A percentile compares a stretch with the other conserved stretches of the same genome.
Evolutionary conservation across 2,113 vertebrate genomes (phyloP).

Genomic region (Delphinapterus leucas): DNA sequence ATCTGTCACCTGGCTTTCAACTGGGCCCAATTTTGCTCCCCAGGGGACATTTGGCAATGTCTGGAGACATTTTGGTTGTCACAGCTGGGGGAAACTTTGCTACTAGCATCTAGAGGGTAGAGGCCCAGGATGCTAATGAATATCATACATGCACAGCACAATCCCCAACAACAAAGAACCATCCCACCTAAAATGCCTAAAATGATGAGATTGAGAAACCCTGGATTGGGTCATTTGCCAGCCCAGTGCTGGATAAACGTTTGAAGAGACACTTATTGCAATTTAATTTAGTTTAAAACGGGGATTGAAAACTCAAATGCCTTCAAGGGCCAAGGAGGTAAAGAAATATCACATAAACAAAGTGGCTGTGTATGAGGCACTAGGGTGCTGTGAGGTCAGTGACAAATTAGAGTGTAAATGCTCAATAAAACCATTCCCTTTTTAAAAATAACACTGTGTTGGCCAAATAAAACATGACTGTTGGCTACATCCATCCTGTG

Average conservation of each 20-base stretch:
- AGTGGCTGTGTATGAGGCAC: not conserved
- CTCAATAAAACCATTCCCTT: not conserved
- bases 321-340: constrained; percentile 3
- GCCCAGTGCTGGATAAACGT: not conserved
- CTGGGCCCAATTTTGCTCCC: not conserved
- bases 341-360: not conserved
- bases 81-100: not conserved
- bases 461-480: not conserved
- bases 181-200: not conserved
- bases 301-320: not conserved
- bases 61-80: not conserved
- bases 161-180: not conserved
- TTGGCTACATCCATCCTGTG: not conserved
- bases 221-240: not conserved
- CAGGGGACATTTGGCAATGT: not conserved
- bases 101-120: not conserved
- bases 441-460: not conserved
- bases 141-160: not conserved
- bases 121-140: not conserved
- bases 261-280: not conserved
- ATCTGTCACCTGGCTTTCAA: constrained; percentile 23
- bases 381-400: not conserved
- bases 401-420: not conserved
- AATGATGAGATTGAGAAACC: not conserved
- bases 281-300: constrained; percentile 28